Percentiles rank a stretch among this genome's conserved stretches.
phyloP scores from a whole-genome alignment of 2,113 vertebrate species.

The Albula glossodonta region DNA sequence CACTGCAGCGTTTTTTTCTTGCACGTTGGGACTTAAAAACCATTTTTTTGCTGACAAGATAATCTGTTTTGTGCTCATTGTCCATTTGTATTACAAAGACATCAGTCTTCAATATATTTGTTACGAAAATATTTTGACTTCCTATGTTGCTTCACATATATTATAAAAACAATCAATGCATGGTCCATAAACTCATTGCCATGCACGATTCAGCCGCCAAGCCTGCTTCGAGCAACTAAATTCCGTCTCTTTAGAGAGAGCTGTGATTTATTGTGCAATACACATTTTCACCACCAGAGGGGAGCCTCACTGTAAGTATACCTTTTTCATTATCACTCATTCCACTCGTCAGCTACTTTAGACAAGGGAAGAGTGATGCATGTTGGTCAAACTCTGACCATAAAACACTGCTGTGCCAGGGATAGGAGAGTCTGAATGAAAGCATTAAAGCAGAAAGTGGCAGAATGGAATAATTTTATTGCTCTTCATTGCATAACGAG shows the following conservation, averaged over 20 bases:
- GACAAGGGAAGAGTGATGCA: not conserved
- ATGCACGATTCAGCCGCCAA: not conserved
- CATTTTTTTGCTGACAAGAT: conserved; percentile 5
- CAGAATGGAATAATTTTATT: not conserved
- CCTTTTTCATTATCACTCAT: not conserved
- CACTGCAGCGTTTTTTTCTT: not conserved
- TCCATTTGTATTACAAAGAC: not conserved
- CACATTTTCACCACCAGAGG: conserved; percentile 55
- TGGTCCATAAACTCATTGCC: not conserved
- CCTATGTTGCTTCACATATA: not conserved
- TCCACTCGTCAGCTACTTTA: not conserved
- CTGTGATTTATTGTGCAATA: not conserved
- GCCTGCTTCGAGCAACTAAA: not conserved
- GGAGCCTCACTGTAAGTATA: conserved; percentile 28
- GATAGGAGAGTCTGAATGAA: conserved; percentile 10
- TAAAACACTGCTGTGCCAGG: not conserved
- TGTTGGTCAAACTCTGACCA: not conserved
- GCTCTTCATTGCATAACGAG: too few relatives aligned
- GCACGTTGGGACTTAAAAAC: not conserved
- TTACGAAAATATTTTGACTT: not conserved
- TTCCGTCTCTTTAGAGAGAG: not conserved
- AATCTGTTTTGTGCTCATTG: not conserved
- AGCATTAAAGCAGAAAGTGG: not conserved
- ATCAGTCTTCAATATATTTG: not conserved
- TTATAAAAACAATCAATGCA: not conserved